Evolutionary conservation across 2,797 vertebrate species (phyloP), one percentile per base, ranked within the genome.

Genomic region (Peromyscus aztecus): DNA sequence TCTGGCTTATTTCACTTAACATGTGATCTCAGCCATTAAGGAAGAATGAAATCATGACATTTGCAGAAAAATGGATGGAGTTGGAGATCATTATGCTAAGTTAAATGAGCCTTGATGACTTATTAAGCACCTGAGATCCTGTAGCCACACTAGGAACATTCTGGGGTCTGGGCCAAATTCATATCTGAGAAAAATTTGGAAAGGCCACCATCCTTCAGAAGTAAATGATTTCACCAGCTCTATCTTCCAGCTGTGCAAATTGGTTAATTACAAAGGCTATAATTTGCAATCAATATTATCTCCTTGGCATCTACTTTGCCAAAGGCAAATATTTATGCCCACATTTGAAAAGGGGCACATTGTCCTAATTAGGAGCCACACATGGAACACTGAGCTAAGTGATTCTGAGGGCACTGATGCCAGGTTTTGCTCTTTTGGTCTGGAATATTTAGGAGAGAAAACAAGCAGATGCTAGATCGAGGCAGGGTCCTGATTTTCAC

Each of bases 261-360:
- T 97, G 97, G 95, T 97, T 97, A 97, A 97, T 97, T 97, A 97
- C 75, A 97, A 97, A 89, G 90, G 81, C 92, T 97, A 24, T 96
- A 94, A 97, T 97, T 97, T 96, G 78, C 85, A 97, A 97, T 97
- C 97, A 97, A 94, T 97, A 96, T 97, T 96, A 97, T 97, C 94
- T 97, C 89, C 92, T 96, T 97, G 95, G 94, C 95, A 94, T 97
- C 95, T 95, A 95, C 63, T 96, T 96, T 89, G 97, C 95, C 57
- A 49, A 94, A 97, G 95, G 89, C 90, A 97, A 97, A 98, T 97
- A 97, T 97, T 97, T 97, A 96, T 91, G 96, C 65, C 75, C 75
- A 89, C 86, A 96, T 95, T 97, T 92, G 96, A 96, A 94, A 96
- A 96, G 95, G 85, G 94, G 90, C 94, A 94, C 90, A 95, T 73